These are phyloP conservation scores for Crossocerus cetratus DNA, from an alignment of 2,888 invertebrate species.

Conservation along the genomic window DNA sequence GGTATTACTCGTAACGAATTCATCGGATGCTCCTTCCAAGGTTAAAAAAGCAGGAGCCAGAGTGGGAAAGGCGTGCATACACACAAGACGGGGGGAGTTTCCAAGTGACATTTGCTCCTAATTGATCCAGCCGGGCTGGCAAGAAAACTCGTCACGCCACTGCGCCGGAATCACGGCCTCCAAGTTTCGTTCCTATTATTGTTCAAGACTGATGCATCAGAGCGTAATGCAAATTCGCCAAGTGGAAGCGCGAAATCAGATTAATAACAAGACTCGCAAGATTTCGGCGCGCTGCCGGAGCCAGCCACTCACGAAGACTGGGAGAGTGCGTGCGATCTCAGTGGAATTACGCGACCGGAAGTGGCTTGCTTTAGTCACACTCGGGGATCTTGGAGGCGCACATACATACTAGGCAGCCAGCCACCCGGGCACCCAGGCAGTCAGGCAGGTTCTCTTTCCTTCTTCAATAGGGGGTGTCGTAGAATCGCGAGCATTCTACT, in stretches of 20 bases:
- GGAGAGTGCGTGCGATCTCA: slow-evolving; percentile 19
- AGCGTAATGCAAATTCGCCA: background rate
- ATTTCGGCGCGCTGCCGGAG: slow-evolving; percentile 25
- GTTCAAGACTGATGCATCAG: background rate
- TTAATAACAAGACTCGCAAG: slow-evolving; percentile 32
- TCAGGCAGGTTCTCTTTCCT: slow-evolving; percentile 6
- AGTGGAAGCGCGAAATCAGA: slow-evolving; percentile 21
- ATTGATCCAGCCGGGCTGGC: background rate
- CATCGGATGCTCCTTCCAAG: too few relatives aligned
- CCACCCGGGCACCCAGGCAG: slow-evolving; percentile 5
- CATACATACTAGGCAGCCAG: background rate
- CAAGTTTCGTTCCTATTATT: background rate
- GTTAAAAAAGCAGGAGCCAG: too few relatives aligned
- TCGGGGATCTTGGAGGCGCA: slow-evolving; percentile 27
- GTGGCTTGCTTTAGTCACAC: slow-evolving; percentile 53
- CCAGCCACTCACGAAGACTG: too few relatives aligned
- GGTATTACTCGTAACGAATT: too few relatives aligned
- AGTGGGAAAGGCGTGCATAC: too few relatives aligned
- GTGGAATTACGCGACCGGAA: slow-evolving; percentile 52
- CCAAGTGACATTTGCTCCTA: background rate
- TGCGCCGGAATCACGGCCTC: background rate
- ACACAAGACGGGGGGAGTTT: too few relatives aligned
- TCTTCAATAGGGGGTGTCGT: slow-evolving; percentile 21
- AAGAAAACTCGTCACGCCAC: background rate
- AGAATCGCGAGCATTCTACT: slow-evolving; percentile 45